Base-by-base conservation (phyloP, 2,888 invertebrate species). In the Periphyllus acericola region DNA sequence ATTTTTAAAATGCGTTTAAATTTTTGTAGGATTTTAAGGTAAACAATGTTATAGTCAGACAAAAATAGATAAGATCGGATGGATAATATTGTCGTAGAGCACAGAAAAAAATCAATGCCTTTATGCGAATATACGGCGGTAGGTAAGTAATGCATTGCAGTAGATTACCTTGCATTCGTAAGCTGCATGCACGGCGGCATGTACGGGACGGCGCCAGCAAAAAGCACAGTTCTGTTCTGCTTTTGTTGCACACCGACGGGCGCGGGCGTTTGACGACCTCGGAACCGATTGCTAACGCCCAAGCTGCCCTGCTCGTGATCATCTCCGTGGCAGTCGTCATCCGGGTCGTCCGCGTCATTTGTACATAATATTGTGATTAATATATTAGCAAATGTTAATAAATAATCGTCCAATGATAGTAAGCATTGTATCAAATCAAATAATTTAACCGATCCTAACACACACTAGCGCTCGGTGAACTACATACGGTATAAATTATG, bases 111-210 rank as follows among this genome's bases (percentile, higher is more conserved):
- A n/a, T n/a, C n/a, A n/a, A n/a, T n/a, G n/a, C n/a, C n/a, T n/a
- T n/a, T 3, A 36, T 6, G 6, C 36, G 36, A 36, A 36, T 36
- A 36, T 6, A 6, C 36, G 36, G 6, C 36, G 36, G 36, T 36
- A 6, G 6, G 6, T 36, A 5, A 6, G 36, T 36, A 6, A 36
- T 6, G 36, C 36, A 36, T 36, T 6, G 36, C 36, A 36, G 36
- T 36, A 6, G 36, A 6, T 36, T 11, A 76, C 83, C 83, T 83
- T 83, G 75, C 83, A 83, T 32, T 83, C 83, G 66, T 83, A 83
- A 0, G 83, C 29, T 21, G 83, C 83, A 0, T 75, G 83, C 21
- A 83, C 75, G 14, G 83, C 83, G 21, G 66, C 83, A 14, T n/a
- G 17, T 83, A 83, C 8, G 83, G 83, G 4, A 83, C 8, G 9